Conservation (phyloP, 2,113 vertebrate genomes). For the Leucoraja erinaceus region DNA sequence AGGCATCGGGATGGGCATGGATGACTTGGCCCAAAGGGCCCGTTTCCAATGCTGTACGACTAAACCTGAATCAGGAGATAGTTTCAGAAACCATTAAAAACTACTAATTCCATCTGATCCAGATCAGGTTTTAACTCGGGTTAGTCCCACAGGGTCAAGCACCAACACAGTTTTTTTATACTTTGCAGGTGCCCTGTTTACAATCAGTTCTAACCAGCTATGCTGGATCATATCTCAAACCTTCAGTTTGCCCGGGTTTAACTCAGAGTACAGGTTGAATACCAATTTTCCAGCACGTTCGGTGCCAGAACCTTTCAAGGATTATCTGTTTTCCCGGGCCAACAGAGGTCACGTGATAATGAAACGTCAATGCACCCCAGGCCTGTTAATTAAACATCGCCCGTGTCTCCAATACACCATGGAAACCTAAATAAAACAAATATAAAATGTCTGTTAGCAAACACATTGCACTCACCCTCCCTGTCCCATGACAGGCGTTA, state of each 20-base stretch:
- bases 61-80: neutral
- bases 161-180: neutral
- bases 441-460: no score
- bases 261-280: neutral
- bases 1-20: no score
- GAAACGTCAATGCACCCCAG: no score
- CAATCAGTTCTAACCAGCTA: no score
- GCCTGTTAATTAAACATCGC: no score
- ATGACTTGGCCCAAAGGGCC: no score
- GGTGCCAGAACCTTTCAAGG: no score
- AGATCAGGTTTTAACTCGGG: neutral
- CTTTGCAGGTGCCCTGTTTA: neutral
- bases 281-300: neutral
- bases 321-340: no score
- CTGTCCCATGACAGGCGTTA: constrained; percentile 91
- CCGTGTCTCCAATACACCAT: no score
- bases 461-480: constrained; percentile 76
- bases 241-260: neutral
- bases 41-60: no score
- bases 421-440: no score
- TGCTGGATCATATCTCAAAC: neutral
- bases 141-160: neutral
- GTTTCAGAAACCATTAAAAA: neutral
- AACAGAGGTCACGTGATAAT: no score
- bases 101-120: neutral